A percentile compares a stretch with the other conserved stretches of the same genome.
Evolutionary conservation across 37 sponge, comb jelly and placozoan genomes (phyloP).

Genomic region (Halichondria panicea): DNA sequence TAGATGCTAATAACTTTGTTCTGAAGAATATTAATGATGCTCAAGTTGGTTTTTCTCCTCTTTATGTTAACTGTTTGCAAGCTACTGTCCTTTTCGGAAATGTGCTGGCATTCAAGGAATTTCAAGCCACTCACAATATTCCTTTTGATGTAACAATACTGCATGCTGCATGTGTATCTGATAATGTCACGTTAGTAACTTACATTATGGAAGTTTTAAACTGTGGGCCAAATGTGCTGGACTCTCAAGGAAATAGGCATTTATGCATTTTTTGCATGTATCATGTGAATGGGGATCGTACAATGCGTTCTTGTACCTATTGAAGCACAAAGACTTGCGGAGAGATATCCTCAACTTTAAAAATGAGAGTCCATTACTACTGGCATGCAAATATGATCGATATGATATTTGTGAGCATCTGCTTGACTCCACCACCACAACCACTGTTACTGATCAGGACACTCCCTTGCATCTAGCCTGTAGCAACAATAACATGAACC

Average conservation of each 20-base stretch:
- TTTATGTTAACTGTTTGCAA: too few species aligned
- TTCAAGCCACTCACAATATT: neutral
- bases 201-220: neutral
- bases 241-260: neutral
- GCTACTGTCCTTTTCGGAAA: too few species aligned
- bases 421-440: neutral
- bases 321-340: neutral
- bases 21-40: too few species aligned
- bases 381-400: neutral
- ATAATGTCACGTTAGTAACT: neutral
- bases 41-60: too few species aligned
- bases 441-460: neutral
- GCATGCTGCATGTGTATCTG: neutral
- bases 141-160: neutral
- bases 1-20: too few species aligned
- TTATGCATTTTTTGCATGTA: neutral
- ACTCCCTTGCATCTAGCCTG: slow-evolving; percentile 4
- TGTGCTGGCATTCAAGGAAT: neutral
- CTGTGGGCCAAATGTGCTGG: too few species aligned
- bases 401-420: neutral
- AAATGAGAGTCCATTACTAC: slow-evolving; percentile 1
- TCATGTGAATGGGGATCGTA: slow-evolving; percentile 10
- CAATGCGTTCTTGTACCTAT: neutral
- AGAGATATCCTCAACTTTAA: neutral
- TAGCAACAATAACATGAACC: too few species aligned